Percentiles rank a stretch among this genome's conserved stretches.
Conservation (phyloP, 2,113 vertebrate species). For the Dicrurus megarhynchus region DNA sequence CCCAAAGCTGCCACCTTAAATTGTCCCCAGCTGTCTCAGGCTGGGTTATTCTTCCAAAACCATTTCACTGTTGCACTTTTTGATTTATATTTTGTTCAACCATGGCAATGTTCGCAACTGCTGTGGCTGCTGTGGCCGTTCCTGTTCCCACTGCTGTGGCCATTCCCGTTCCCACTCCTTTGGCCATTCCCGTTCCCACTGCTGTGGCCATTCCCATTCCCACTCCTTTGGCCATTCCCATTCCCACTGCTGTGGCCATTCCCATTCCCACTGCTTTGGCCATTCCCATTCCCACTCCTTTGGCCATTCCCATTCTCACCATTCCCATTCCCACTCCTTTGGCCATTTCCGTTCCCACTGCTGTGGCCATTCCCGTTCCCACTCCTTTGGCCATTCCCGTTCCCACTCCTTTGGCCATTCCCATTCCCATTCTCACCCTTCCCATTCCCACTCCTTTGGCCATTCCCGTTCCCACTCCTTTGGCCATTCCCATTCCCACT, state of each 20-base stretch:
- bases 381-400: too few relatives aligned
- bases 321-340: too few relatives aligned
- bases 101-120: rapidly evolving
- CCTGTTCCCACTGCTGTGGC: rapidly evolving
- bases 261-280: too few relatives aligned
- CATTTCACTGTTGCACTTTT: rapidly evolving
- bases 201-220: not conserved
- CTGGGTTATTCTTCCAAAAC: rapidly evolving
- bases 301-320: too few relatives aligned
- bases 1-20: rapidly evolving
- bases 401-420: too few relatives aligned
- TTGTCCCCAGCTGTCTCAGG: not conserved
- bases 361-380: too few relatives aligned
- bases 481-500: not conserved
- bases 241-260: not conserved
- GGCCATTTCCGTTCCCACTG: too few relatives aligned
- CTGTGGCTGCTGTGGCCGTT: not conserved
- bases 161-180: not conserved
- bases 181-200: not conserved
- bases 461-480: too few relatives aligned
- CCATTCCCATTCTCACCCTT: too few relatives aligned
- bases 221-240: not conserved
- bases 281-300: not conserved
- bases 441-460: too few relatives aligned
- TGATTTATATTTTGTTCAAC: rapidly evolving